These are phyloP conservation scores for Lithophane leautieri DNA, from an alignment of 2,888 invertebrate species.

Conservation along the genomic window DNA sequence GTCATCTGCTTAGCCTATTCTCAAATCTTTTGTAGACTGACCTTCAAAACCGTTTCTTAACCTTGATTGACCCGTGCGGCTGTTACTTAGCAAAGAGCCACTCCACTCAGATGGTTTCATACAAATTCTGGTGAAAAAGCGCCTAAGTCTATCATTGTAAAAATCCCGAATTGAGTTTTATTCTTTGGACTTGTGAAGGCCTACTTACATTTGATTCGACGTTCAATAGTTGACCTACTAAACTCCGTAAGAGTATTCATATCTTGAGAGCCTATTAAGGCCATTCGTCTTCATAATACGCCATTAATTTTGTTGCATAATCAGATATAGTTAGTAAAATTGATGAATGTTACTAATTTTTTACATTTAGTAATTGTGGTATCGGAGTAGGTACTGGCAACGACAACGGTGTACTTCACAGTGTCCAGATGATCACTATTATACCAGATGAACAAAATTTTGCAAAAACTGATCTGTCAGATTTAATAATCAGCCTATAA, in stretches of 20 bases:
- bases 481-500: neutral
- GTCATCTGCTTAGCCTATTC: neutral
- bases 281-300: constrained; percentile 44
- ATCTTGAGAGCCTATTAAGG: constrained; percentile 32
- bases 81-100: neutral
- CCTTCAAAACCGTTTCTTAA: neutral
- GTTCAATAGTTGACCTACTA: constrained; percentile 33
- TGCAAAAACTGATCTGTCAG: neutral
- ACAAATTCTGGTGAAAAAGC: neutral
- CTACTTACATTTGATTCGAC: neutral
- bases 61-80: neutral
- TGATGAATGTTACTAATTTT: constrained; percentile 37
- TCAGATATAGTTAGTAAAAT: constrained; percentile 35
- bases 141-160: too few relatives aligned
- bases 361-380: neutral
- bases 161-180: neutral
- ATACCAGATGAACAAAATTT: neutral
- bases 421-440: neutral
- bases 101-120: neutral
- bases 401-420: neutral
- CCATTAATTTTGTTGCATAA: constrained; percentile 45
- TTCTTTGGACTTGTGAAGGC: neutral
- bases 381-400: neutral
- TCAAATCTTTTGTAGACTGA: neutral
- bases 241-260: constrained; percentile 32